These are phyloP conservation scores for Melanostigma gelatinosum DNA, from an alignment of 2,113 vertebrate genomes.

Conservation along the genomic window DNA sequence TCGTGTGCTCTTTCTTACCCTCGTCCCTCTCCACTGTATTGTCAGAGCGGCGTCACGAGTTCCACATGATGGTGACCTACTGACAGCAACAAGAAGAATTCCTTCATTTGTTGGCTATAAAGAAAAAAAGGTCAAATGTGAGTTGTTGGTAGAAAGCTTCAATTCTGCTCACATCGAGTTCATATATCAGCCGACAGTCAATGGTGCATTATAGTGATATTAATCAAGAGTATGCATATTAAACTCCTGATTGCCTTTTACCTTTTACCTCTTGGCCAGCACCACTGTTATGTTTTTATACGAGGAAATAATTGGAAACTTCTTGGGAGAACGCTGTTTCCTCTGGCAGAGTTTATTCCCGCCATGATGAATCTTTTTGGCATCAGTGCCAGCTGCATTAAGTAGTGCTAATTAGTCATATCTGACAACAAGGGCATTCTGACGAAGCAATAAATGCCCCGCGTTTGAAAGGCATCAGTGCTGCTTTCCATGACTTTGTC, in stretches of 20 bases:
- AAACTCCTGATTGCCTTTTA: not conserved
- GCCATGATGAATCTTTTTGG: constrained; percentile 25
- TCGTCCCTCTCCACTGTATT: constrained; percentile 6
- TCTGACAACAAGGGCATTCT: constrained; percentile 29
- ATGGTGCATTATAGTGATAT: not conserved
- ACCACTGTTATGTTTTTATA: not conserved
- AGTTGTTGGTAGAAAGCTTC: not conserved
- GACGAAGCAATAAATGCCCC: constrained; percentile 24
- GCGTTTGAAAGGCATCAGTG: constrained; percentile 8
- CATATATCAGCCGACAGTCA: not conserved
- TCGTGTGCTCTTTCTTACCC: not conserved
- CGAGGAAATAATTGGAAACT: constrained; percentile 18
- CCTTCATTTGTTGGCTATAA: not conserved
- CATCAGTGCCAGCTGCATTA: constrained; percentile 46
- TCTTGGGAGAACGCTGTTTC: constrained; percentile 6
- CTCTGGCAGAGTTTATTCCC: constrained; percentile 16
- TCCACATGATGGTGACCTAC: not conserved
- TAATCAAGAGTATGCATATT: not conserved
- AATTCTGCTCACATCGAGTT: not conserved
- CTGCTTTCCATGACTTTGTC: constrained; percentile 16
- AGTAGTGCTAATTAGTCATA: constrained; percentile 35
- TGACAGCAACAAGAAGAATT: not conserved
- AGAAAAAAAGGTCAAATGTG: not conserved
- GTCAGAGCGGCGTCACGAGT: constrained; percentile 3
- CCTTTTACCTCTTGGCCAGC: not conserved